Percentiles rank a stretch among this genome's conserved stretches.
Evolutionary conservation across 2,113 vertebrate species (phyloP).

Genomic region (Megalops atlanticus): DNA sequence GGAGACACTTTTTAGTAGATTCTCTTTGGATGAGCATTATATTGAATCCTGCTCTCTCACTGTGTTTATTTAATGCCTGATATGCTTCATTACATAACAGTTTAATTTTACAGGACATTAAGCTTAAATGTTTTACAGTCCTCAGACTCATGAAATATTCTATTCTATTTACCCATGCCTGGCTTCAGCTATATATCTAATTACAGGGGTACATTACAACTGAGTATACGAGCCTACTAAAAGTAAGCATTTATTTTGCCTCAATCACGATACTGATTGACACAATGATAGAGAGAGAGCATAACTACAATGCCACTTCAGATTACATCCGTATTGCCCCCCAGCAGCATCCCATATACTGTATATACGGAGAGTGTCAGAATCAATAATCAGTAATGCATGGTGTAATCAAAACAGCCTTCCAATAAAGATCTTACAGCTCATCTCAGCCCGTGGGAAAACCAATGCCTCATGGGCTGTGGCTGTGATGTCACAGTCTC

Average conservation of each 20-base stretch:
- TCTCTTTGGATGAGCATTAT: background rate
- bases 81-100: background rate
- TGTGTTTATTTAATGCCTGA: slow-evolving; percentile 8
- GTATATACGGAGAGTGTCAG: background rate
- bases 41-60: background rate
- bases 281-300: background rate
- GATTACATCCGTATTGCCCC: background rate
- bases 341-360: background rate
- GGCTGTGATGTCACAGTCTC: background rate
- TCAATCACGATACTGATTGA: background rate
- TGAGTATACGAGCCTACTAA: background rate
- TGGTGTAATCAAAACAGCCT: background rate
- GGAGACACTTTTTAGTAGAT: no score
- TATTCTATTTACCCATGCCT: slow-evolving; percentile 14
- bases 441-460: no score
- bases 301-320: background rate
- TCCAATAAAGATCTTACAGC: background rate
- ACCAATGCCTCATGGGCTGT: background rate
- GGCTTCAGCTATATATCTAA: slow-evolving; percentile 12
- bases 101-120: slow-evolving; percentile 20
- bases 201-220: slow-evolving; percentile 1
- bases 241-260: background rate
- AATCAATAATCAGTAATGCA: background rate
- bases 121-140: slow-evolving; percentile 16
- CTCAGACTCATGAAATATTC: slow-evolving; percentile 8